phyloP scores from a whole-genome alignment of 2,888 invertebrate genomes.

The Sinodicranocentrus sp. region DNA sequence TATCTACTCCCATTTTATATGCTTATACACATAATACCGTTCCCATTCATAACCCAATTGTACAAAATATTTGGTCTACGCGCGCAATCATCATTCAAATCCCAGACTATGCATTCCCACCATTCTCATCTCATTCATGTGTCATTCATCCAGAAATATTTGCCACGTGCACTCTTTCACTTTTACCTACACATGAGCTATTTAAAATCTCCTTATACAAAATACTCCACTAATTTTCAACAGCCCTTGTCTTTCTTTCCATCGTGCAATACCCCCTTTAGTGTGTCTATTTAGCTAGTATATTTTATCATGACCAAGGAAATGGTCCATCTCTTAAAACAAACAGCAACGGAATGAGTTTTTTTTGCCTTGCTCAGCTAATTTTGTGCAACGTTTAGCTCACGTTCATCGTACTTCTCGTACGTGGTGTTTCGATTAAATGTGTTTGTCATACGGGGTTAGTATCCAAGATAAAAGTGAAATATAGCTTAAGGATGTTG shows the following conservation, averaged over 20 bases:
- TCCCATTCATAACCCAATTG: neutral
- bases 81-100: neutral
- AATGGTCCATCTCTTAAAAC: conserved; percentile 57
- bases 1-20: too few species aligned
- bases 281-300: too few species aligned
- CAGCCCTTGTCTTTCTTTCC: too few species aligned
- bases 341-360: conserved; percentile 18
- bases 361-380: conserved; percentile 41
- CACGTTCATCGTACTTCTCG: neutral
- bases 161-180: too few species aligned
- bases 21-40: neutral
- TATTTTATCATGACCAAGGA: too few species aligned
- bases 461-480: too few species aligned
- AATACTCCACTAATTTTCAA: too few species aligned
- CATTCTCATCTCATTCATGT: neutral
- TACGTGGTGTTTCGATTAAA: neutral
- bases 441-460: too few species aligned
- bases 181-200: too few species aligned
- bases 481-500: too few species aligned
- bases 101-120: neutral
- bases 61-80: neutral
- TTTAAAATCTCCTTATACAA: too few species aligned
- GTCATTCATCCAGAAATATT: neutral
- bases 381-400: conserved; percentile 8
- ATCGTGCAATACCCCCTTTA: too few species aligned